These are phyloP conservation scores for Amphiprion percula DNA, from an alignment of 2,113 vertebrate species.

Conservation along the genomic window DNA sequence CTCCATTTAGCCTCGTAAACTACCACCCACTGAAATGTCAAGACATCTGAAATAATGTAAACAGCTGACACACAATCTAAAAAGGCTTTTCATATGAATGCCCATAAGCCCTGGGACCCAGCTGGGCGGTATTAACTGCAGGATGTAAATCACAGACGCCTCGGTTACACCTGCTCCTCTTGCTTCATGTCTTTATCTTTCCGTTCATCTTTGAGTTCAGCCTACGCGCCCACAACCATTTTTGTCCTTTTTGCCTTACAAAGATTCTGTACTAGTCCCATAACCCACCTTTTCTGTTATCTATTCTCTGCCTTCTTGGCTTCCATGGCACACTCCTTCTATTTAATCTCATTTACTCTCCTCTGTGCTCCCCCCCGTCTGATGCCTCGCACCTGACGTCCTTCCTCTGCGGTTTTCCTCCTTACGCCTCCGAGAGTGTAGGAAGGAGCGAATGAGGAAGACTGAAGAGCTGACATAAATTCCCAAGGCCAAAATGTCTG, in stretches of 20 bases:
- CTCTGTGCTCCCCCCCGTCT: conserved; percentile 13
- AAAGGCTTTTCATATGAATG: conserved; percentile 21
- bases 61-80: not conserved
- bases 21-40: conserved; percentile 2
- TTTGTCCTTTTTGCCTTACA: conserved; percentile 15
- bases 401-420: conserved; percentile 6
- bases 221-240: not conserved
- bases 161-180: conserved; percentile 50
- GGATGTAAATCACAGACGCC: conserved; percentile 37
- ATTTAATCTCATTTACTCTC: conserved; percentile 39
- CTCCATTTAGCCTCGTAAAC: not conserved
- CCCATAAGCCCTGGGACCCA: conserved; percentile 22
- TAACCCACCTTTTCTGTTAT: conserved; percentile 8
- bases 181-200: conserved; percentile 18
- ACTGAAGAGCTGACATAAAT: conserved; percentile 42
- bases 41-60: conserved; percentile 1
- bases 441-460: conserved; percentile 35
- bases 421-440: conserved; percentile 23
- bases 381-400: conserved; percentile 40
- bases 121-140: conserved; percentile 50
- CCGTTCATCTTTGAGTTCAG: conserved; percentile 24
- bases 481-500: conserved; percentile 46
- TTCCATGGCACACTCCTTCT: conserved; percentile 8
- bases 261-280: conserved; percentile 24
- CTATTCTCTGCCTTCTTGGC: conserved; percentile 9